Base-by-base conservation (phyloP, 2,113 vertebrate species). In the Pholis gunnellus region DNA sequence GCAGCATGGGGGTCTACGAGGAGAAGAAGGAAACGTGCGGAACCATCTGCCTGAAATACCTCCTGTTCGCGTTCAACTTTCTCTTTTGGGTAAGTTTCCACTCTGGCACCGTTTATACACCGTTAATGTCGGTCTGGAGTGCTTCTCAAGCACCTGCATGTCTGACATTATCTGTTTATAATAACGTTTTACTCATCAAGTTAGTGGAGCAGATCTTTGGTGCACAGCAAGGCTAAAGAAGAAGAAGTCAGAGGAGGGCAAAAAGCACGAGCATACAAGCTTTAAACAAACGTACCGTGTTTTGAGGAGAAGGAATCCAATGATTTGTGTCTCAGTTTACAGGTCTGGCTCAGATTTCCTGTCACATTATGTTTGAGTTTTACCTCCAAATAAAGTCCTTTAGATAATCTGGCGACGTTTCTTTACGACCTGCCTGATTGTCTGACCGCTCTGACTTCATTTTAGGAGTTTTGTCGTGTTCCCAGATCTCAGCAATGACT, bases 21-120 rank as follows among this genome's bases (percentile, higher is more conserved):
- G 97, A 98, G 89, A 98, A 98, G 72, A 96, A 97, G 68, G 93
- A 96, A 64, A 94, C 95, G 15, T 99, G 98, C 56, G 97, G 98
- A 63, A 99, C 98, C 6, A 94, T 99, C 91, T 99, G 98, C 90
- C 94, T 99, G 90, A 99, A 99, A 81, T 99, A 99, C 83, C 95
- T 99, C 69, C 97, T 99, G 46, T 97, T 99, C 88, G 94, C 96
- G n/a, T 99, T 98, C 95, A 99, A 99, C 93, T 99, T 99, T 91
- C 97, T 98, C 84, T 99, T 99, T 90, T 99, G 97, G 98, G 98
- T 99, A 93, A 96, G 94, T 91, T 82, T 83, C 2, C 57, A 11
- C 38, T 72, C n/a, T 5, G n/a, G 15, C 31, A 4, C 31, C 31
- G 31, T 31, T 31, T 31, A 31, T 31, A n/a, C n/a, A n/a, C n/a